Percentiles rank a stretch among this genome's conserved stretches.
Evolutionary conservation across 2,113 vertebrate species (phyloP).

Genomic region (Ifrita kowaldi): DNA sequence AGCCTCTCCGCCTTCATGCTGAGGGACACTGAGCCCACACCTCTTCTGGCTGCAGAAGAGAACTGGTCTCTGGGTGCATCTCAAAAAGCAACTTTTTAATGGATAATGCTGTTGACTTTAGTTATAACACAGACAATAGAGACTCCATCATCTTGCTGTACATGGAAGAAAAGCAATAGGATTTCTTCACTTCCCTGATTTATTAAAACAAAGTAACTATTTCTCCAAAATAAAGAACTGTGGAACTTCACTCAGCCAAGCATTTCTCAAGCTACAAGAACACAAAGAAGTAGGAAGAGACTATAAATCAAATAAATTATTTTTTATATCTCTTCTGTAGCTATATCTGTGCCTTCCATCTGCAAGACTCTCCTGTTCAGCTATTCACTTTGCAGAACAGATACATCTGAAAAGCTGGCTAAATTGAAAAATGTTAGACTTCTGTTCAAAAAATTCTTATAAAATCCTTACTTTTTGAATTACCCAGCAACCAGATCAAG

Average conservation of each 20-base stretch:
- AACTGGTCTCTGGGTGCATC: not conserved
- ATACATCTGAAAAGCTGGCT: not conserved
- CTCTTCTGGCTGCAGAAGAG: not conserved
- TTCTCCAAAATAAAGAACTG: not conserved
- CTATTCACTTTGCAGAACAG: not conserved
- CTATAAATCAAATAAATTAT: conserved; percentile 27
- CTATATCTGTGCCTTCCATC: not conserved
- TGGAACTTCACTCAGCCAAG: not conserved
- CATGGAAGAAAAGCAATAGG: not conserved
- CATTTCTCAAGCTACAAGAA: not conserved
- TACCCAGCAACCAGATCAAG: not conserved
- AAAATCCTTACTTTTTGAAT: not conserved
- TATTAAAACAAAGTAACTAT: not conserved
- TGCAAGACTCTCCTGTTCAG: not conserved
- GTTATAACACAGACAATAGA: not conserved
- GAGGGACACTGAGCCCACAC: not conserved
- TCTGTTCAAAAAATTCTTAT: not conserved
- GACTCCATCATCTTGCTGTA: not conserved
- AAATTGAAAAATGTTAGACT: not conserved
- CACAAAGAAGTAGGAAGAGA: not conserved
- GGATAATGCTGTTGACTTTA: not conserved
- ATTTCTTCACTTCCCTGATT: not conserved
- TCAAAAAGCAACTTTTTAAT: not conserved
- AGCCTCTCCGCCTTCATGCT: not conserved
- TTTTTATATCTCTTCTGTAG: not conserved